Percentiles rank a stretch among this genome's conserved stretches.
Conservation (phyloP, 2,797 vertebrate genomes). For the Crocidura indochinensis region DNA sequence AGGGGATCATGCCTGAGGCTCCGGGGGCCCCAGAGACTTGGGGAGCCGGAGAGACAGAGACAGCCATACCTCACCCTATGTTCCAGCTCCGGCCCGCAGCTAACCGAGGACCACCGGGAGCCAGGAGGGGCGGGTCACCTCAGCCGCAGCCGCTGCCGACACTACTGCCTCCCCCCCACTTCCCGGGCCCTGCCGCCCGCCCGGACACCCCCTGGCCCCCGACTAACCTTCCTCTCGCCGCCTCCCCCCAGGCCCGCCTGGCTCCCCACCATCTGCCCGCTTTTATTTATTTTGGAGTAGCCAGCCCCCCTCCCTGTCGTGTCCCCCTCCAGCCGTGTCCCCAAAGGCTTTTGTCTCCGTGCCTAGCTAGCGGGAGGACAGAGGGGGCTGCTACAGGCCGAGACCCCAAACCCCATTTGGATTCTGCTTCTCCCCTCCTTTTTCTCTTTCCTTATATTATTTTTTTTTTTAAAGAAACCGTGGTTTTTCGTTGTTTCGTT, state of each 20-base stretch:
- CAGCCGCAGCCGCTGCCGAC: constrained; percentile 86
- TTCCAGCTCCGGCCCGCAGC: constrained; percentile 87
- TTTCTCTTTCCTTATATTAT: constrained; percentile 45
- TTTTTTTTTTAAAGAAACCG: constrained; percentile 85
- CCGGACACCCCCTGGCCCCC: constrained; percentile 87
- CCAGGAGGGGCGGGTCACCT: constrained; percentile 89
- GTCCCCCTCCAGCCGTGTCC: constrained; percentile 62
- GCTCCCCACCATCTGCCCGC: constrained; percentile 80
- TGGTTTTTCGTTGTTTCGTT: constrained; percentile 78
- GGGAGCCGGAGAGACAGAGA: too few species aligned
- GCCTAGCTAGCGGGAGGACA: constrained; percentile 78
- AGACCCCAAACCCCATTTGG: constrained; percentile 61
- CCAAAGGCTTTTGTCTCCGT: constrained; percentile 80
- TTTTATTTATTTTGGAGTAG: constrained; percentile 93
- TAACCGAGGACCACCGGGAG: constrained; percentile 89
- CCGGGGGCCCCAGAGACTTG: too few species aligned
- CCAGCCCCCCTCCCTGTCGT: constrained; percentile 70
- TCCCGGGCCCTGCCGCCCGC: constrained; percentile 86
- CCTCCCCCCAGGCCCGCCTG: not conserved
- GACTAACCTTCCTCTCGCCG: constrained; percentile 89
- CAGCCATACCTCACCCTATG: not conserved
- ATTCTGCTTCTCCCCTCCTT: constrained; percentile 76
- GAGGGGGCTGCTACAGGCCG: constrained; percentile 61
- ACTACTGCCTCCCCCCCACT: constrained; percentile 87
- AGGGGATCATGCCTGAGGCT: too few species aligned